phyloP scores from a whole-genome alignment of 2,797 vertebrate genomes.

The Nyctalus aviator region DNA sequence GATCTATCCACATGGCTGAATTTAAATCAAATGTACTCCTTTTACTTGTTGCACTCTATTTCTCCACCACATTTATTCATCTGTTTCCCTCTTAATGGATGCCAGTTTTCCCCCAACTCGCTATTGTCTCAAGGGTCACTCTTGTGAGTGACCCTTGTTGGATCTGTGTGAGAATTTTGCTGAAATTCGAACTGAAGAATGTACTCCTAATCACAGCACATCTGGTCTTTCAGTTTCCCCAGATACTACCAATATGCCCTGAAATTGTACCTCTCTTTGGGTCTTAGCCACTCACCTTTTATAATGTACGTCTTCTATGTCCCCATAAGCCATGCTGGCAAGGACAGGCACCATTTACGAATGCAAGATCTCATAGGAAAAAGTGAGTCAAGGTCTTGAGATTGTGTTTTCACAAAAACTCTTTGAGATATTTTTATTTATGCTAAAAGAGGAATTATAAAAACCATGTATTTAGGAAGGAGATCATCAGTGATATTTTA shows the following conservation, averaged over 20 bases:
- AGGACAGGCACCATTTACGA: neutral
- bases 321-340: neutral
- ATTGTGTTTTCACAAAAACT: conserved; percentile 21
- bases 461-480: neutral
- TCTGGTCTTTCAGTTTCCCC: neutral
- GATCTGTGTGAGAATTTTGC: neutral
- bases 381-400: neutral
- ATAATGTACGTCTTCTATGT: neutral
- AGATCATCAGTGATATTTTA: conserved; percentile 28
- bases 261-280: neutral
- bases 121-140: neutral
- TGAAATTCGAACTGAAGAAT: neutral
- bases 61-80: neutral
- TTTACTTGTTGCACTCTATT: conserved; percentile 13
- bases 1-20: neutral
- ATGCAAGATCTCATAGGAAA: neutral
- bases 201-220: neutral
- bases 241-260: neutral
- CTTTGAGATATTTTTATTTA: conserved; percentile 27
- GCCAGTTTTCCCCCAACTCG: neutral
- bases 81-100: neutral
- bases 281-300: neutral
- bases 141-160: neutral
- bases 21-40: conserved; percentile 24
- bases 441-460: neutral